Conservation (phyloP, 1,140 invertebrate species). For the Megathymus violae region DNA sequence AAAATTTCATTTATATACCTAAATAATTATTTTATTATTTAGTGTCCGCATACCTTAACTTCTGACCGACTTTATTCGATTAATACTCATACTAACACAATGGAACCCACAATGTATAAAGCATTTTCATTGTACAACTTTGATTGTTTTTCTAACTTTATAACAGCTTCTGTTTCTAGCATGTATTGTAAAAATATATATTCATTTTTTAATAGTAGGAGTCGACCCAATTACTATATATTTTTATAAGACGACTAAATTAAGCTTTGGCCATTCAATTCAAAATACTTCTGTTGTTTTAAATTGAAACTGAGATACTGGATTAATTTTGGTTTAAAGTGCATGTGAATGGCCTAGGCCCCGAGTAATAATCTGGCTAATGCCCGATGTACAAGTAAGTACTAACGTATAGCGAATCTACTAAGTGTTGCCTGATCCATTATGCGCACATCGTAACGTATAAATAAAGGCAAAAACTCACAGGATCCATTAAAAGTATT, state of each 20-base stretch:
- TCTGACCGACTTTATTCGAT: constrained; percentile 57
- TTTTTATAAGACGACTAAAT: neutral
- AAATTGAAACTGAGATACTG: too few relatives aligned
- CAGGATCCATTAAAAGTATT: constrained; percentile 80
- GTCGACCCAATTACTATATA: too few relatives aligned
- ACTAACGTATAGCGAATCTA: constrained; percentile 43
- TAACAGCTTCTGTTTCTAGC: constrained; percentile 14
- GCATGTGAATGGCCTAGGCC: constrained; percentile 28
- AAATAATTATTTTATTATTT: too few relatives aligned
- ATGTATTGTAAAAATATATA: too few relatives aligned
- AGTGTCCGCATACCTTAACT: constrained; percentile 13
- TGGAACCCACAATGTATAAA: constrained; percentile 51
- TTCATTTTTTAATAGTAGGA: too few relatives aligned
- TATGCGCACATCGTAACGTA: constrained; percentile 75
- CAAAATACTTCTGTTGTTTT: too few relatives aligned
- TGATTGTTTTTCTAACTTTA: constrained; percentile 60
- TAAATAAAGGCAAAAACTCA: constrained; percentile 79
- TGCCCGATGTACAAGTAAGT: constrained; percentile 28
- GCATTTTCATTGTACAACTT: constrained; percentile 66
- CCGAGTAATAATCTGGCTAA: constrained; percentile 30
- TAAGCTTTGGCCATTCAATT: too few relatives aligned
- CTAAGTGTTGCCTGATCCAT: constrained; percentile 71
- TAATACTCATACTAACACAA: constrained; percentile 64
- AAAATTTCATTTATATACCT: too few relatives aligned
- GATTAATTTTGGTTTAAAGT: neutral